Conservation (phyloP, 2,797 vertebrate species). For the Champsocephalus esox region DNA sequence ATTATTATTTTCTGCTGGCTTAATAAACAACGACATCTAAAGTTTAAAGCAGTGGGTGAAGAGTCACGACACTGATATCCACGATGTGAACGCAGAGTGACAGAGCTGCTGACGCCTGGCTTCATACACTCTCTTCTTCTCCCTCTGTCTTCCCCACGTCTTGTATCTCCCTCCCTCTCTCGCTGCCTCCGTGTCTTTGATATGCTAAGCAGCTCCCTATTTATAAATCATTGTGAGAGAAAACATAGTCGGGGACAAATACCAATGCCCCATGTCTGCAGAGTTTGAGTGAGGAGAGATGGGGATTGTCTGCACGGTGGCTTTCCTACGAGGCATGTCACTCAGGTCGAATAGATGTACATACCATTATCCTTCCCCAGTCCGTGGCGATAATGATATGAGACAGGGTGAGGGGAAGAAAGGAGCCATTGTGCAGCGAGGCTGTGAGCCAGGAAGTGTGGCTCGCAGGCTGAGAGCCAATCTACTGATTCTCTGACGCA, state of each 20-base stretch:
- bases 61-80: not conserved
- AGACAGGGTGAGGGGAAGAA: constrained; percentile 45
- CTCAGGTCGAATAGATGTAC: constrained; percentile 56
- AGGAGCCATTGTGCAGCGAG: constrained; percentile 43
- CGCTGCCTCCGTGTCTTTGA: constrained; percentile 50
- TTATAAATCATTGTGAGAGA: constrained; percentile 63
- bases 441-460: constrained; percentile 32
- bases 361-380: constrained; percentile 51
- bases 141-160: constrained; percentile 18
- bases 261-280: constrained; percentile 51
- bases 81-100: constrained; percentile 31
- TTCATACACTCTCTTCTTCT: constrained; percentile 29
- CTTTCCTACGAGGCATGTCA: constrained; percentile 41
- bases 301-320: constrained; percentile 27
- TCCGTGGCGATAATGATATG: constrained; percentile 46
- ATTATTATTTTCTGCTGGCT: too few species aligned
- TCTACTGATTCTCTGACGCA: constrained; percentile 12
- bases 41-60: not conserved
- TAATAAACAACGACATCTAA: not conserved
- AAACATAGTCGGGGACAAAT: constrained; percentile 65
- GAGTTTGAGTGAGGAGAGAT: constrained; percentile 22
- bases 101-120: constrained; percentile 33
- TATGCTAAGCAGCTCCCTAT: constrained; percentile 70
- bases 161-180: constrained; percentile 21
- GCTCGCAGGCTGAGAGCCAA: constrained; percentile 33